These are phyloP conservation scores for Drosophila infuscata DNA, from an alignment of 2,888 invertebrate species.

Conservation along the genomic window DNA sequence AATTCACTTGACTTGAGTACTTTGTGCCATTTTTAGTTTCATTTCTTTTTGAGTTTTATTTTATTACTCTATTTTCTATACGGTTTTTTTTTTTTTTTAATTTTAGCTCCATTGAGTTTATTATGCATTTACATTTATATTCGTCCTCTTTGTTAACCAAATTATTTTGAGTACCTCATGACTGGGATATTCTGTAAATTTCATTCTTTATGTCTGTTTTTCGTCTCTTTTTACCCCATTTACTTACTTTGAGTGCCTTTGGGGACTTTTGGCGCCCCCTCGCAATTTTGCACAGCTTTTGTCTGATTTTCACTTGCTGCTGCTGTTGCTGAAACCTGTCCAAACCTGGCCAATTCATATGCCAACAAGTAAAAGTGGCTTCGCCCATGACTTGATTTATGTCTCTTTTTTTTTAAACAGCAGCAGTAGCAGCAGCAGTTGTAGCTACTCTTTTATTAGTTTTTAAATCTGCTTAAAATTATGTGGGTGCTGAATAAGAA, in stretches of 20 bases:
- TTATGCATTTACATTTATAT: background rate
- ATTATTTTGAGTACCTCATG: background rate
- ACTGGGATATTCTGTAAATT: background rate
- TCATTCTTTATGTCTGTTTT: background rate
- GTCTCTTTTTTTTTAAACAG: background rate
- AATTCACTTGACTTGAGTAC: background rate
- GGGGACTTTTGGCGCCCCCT: conserved; percentile 10
- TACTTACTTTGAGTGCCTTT: background rate
- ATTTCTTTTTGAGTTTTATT: background rate
- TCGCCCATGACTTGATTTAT: conserved; percentile 12
- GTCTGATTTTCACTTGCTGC: conserved; percentile 8
- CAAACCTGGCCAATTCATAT: conserved; percentile 23
- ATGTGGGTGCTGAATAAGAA: background rate
- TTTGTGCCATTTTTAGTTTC: background rate
- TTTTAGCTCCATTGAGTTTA: background rate
- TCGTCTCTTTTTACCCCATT: background rate
- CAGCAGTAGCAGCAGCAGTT: background rate
- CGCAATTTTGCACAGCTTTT: conserved; percentile 10
- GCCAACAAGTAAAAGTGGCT: conserved; percentile 46
- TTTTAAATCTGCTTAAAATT: background rate
- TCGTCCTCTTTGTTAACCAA: background rate
- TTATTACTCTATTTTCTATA: background rate
- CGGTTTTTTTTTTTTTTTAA: background rate
- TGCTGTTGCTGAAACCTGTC: conserved; percentile 44
- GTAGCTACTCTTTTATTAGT: background rate